A percentile compares a stretch with the other conserved stretches of the same genome.
phyloP scores from a whole-genome alignment of 2,113 vertebrate genomes.

The Ceuthmochares aereus region DNA sequence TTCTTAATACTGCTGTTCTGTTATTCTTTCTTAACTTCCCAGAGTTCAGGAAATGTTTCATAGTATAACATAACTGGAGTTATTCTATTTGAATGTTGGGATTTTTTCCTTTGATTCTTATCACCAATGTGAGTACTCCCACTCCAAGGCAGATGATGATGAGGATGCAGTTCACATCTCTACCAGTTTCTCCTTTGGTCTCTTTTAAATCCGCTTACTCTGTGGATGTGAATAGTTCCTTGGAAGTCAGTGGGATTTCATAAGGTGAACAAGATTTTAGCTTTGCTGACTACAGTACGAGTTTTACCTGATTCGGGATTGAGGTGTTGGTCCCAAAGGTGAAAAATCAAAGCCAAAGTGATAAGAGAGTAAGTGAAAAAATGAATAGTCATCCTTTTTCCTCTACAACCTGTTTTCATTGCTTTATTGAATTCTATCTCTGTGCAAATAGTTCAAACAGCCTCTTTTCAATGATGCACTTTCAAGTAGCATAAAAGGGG shows the following conservation, averaged over 20 bases:
- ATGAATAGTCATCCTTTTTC: constrained; percentile 28
- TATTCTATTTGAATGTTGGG: background rate
- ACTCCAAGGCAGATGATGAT: background rate
- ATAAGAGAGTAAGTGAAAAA: constrained; percentile 17
- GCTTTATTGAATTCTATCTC: background rate
- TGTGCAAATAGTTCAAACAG: background rate
- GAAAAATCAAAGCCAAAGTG: constrained; percentile 22
- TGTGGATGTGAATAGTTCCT: background rate
- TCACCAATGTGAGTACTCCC: background rate
- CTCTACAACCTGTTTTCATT: background rate
- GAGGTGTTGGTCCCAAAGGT: background rate
- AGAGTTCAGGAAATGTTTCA: background rate
- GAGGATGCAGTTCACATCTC: background rate
- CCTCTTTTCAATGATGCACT: background rate
- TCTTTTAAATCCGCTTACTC: background rate
- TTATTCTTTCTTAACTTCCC: constrained; percentile 33
- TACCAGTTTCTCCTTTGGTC: background rate
- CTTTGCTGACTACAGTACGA: constrained; percentile 35
- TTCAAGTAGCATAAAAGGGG: background rate
- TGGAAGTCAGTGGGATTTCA: background rate
- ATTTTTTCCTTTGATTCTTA: background rate
- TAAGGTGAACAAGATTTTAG: constrained; percentile 6
- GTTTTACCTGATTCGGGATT: constrained; percentile 10
- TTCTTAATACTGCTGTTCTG: background rate
- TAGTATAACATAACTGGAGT: background rate